Conservation (phyloP, 2,113 vertebrate genomes). For the Erpornis zantholeuca region DNA sequence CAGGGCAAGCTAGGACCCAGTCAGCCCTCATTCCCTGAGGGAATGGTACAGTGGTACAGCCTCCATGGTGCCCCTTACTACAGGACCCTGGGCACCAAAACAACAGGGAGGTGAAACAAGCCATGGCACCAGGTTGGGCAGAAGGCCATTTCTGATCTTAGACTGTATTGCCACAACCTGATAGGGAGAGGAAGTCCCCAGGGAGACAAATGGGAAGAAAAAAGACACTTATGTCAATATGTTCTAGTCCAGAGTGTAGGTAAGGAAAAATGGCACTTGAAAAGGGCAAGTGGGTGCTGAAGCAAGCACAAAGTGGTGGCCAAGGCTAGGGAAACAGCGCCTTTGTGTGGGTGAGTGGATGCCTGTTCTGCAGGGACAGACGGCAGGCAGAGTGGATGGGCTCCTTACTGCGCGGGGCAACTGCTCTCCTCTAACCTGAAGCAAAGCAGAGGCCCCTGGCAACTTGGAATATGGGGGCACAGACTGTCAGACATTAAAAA, state of each 20-base stretch:
- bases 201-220: not conserved
- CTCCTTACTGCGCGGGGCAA: not conserved
- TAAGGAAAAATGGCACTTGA: not conserved
- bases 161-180: not conserved
- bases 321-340: not conserved
- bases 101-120: accelerated
- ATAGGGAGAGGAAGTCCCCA: not conserved
- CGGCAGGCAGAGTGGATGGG: accelerated
- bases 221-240: not conserved
- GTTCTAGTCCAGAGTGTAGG: not conserved
- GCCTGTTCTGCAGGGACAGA: not conserved
- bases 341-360: too few relatives aligned
- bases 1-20: not conserved
- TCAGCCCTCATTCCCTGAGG: not conserved
- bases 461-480: not conserved
- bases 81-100: not conserved
- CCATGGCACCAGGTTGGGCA: not conserved
- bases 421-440: not conserved
- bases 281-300: not conserved
- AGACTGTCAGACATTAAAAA: not conserved
- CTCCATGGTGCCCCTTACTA: not conserved
- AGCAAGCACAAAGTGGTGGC: accelerated
- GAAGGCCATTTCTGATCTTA: not conserved
- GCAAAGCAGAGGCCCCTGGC: not conserved
- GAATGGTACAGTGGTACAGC: not conserved